Conservation (phyloP, 2,888 invertebrate genomes). For the Pseudoips prasinana region DNA sequence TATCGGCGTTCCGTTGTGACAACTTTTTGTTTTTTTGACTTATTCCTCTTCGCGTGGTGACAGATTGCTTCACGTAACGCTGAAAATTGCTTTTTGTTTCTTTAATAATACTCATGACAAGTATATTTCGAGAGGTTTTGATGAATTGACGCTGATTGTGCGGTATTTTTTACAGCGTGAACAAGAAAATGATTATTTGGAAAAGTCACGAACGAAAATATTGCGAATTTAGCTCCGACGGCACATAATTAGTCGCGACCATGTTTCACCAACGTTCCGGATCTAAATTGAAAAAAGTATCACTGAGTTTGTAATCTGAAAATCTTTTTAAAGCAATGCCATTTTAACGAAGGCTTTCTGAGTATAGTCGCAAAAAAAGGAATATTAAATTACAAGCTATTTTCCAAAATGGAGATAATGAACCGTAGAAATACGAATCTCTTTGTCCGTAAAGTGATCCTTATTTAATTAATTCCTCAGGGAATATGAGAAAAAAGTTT, state of each 20-base stretch:
- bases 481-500: constrained; percentile 53
- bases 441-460: constrained; percentile 52
- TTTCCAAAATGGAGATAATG: constrained; percentile 43
- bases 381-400: constrained; percentile 36
- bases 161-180: constrained; percentile 2
- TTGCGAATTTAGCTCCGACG: neutral
- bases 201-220: neutral
- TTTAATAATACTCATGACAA: constrained; percentile 38
- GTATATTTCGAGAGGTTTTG: constrained; percentile 33
- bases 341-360: constrained; percentile 31
- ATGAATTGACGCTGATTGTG: constrained; percentile 29
- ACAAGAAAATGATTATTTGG: constrained; percentile 5
- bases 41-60: constrained; percentile 33
- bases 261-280: too few relatives aligned
- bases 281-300: constrained; percentile 1
- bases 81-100: constrained; percentile 38
- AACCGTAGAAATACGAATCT: constrained; percentile 48
- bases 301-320: constrained; percentile 15
- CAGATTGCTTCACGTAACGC: constrained; percentile 31
- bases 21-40: constrained; percentile 41
- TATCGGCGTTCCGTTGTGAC: constrained; percentile 21
- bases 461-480: constrained; percentile 59
- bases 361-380: constrained; percentile 28
- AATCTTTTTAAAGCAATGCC: constrained; percentile 24
- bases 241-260: constrained; percentile 1